phyloP scores from a whole-genome alignment of 2,888 invertebrate genomes.

The Synanthedon formicaeformis region DNA sequence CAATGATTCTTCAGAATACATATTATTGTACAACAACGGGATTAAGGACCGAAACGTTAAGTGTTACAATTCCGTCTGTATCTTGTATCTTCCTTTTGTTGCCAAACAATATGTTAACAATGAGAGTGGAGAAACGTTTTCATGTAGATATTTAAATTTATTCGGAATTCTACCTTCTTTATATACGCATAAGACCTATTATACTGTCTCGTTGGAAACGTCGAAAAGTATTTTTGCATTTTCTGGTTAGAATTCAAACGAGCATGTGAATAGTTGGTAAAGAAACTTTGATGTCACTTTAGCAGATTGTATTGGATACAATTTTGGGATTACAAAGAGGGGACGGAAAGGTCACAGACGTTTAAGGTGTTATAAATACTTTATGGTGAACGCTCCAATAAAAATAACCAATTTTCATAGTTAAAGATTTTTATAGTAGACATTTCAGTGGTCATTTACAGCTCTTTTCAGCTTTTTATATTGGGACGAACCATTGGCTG shows the following conservation, averaged over 20 bases:
- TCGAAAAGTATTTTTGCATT: neutral
- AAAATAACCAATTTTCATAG: too few relatives aligned
- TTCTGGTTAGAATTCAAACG: slow-evolving; percentile 11
- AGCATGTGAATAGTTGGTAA: slow-evolving; percentile 16
- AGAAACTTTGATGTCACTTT: slow-evolving; percentile 16
- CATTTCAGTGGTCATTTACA: too few relatives aligned
- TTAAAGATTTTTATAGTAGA: too few relatives aligned
- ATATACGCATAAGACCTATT: neutral
- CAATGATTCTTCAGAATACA: neutral
- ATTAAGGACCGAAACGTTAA: neutral
- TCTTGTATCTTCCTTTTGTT: slow-evolving; percentile 14
- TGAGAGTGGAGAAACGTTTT: slow-evolving; percentile 12
- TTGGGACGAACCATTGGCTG: too few relatives aligned
- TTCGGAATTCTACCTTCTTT: neutral
- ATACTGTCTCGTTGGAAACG: neutral
- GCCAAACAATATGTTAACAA: slow-evolving; percentile 15
- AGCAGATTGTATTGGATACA: slow-evolving; percentile 13
- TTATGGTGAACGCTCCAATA: neutral
- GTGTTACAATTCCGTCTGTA: slow-evolving; percentile 5
- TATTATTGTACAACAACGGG: neutral
- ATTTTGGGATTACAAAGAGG: slow-evolving; percentile 11
- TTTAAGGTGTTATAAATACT: neutral
- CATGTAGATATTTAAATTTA: neutral
- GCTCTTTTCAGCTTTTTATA: too few relatives aligned
- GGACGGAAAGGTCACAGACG: neutral